A percentile compares a stretch with the other conserved stretches of the same genome.
These are phyloP conservation scores for Pollimyrus isidori DNA, from an alignment of 2,113 vertebrate genomes.

Conservation along the genomic window DNA sequence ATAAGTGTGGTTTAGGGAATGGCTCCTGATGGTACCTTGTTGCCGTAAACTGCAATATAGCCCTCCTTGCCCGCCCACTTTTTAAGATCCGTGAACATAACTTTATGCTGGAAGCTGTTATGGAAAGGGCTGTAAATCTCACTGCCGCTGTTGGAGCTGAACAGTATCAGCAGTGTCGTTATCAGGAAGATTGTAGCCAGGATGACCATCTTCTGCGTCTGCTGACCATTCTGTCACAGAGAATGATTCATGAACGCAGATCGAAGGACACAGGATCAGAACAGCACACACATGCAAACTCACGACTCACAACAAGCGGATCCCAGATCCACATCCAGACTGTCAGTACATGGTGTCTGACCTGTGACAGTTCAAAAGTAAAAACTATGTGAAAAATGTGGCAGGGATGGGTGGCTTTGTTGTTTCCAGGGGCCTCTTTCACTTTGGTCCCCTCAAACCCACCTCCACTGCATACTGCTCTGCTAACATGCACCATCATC, in stretches of 20 bases:
- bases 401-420: neutral
- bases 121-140: constrained; percentile 61
- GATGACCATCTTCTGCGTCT: constrained; percentile 78
- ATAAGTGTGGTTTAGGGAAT: neutral
- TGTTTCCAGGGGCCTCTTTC: neutral
- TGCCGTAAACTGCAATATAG: constrained; percentile 72
- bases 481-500: neutral
- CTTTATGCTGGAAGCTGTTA: constrained; percentile 35
- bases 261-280: neutral
- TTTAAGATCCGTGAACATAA: constrained; percentile 66
- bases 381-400: neutral
- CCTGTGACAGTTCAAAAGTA: neutral
- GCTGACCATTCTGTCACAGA: constrained; percentile 38
- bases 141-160: constrained; percentile 75
- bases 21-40: constrained; percentile 67
- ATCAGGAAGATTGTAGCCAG: constrained; percentile 75
- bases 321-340: neutral
- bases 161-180: constrained; percentile 86
- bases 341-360: neutral
- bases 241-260: neutral
- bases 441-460: neutral
- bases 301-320: neutral
- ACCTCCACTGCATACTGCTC: neutral
- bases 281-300: neutral
- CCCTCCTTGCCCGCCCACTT: constrained; percentile 72